These are phyloP conservation scores for Galeopsomyia nigrocyanea DNA, from an alignment of 2,888 invertebrate species.

Conservation along the genomic window DNA sequence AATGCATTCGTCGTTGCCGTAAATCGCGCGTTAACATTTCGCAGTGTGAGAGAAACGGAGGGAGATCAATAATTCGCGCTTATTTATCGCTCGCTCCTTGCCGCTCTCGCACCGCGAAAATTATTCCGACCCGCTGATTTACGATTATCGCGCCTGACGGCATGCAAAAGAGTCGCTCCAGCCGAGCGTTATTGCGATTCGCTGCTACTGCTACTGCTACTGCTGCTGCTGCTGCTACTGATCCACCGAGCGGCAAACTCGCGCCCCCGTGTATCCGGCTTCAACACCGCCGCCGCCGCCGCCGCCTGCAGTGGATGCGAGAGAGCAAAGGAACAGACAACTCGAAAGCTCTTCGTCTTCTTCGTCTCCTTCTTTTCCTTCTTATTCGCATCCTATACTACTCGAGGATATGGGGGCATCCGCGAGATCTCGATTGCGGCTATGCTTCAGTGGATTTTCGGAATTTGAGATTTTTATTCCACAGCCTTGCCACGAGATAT, in stretches of 20 bases:
- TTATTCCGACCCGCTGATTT: constrained; percentile 51
- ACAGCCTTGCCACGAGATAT: too few species aligned
- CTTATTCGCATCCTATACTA: too few species aligned
- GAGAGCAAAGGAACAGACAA: not conserved
- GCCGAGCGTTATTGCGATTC: constrained; percentile 46
- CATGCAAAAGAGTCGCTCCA: constrained; percentile 45
- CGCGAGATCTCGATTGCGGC: too few species aligned
- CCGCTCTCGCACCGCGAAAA: constrained; percentile 40
- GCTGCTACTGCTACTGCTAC: too few species aligned
- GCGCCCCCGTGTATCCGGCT: constrained; percentile 7
- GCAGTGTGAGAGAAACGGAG: constrained; percentile 50
- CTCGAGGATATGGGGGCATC: too few species aligned
- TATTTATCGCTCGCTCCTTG: constrained; percentile 55
- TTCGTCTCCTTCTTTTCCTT: not conserved
- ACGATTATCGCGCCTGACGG: constrained; percentile 52
- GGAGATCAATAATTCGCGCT: constrained; percentile 64
- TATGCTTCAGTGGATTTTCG: too few species aligned
- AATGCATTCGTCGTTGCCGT: constrained; percentile 64
- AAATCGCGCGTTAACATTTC: constrained; percentile 55
- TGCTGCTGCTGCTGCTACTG: too few species aligned
- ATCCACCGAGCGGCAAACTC: constrained; percentile 18
- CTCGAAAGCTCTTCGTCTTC: constrained; percentile 18
- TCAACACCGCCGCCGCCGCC: too few species aligned
- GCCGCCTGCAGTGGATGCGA: too few species aligned
- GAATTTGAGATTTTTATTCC: too few species aligned